These are phyloP conservation scores for Lysandra bellargus DNA, from an alignment of 2,888 invertebrate genomes.

Conservation along the genomic window DNA sequence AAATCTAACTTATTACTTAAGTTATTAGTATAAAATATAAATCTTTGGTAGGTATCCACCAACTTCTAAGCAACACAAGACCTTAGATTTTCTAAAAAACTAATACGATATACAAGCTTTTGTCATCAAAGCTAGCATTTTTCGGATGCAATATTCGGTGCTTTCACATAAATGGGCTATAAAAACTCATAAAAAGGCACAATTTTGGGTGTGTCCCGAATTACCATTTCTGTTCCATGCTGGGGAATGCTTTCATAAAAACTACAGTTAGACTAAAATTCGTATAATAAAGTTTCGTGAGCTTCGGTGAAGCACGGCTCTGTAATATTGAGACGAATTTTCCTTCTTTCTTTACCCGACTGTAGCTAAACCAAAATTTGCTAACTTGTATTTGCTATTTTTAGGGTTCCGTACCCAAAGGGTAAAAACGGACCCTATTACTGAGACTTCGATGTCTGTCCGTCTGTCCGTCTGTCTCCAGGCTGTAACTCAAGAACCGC, in stretches of 20 bases:
- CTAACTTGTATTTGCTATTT: not conserved
- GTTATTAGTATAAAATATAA: too few species aligned
- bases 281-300: not conserved
- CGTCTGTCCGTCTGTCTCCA: too few species aligned
- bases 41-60: too few species aligned
- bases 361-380: not conserved
- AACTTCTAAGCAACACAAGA: too few species aligned
- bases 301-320: not conserved
- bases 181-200: conserved; percentile 17
- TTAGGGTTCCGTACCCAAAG: too few species aligned
- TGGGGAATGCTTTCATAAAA: conserved; percentile 17
- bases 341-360: not conserved
- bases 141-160: conserved; percentile 6
- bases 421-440: too few species aligned
- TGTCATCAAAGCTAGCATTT: not conserved
- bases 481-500: too few species aligned
- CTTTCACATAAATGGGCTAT: conserved; percentile 11
- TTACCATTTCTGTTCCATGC: not conserved
- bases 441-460: too few species aligned
- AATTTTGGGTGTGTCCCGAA: conserved; percentile 17
- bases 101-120: not conserved
- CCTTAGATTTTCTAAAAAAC: too few species aligned
- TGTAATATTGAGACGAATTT: not conserved
- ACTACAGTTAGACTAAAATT: not conserved
- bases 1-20: not conserved